These are phyloP conservation scores for Esox niger DNA, from an alignment of 2,113 vertebrate genomes.

Conservation along the genomic window DNA sequence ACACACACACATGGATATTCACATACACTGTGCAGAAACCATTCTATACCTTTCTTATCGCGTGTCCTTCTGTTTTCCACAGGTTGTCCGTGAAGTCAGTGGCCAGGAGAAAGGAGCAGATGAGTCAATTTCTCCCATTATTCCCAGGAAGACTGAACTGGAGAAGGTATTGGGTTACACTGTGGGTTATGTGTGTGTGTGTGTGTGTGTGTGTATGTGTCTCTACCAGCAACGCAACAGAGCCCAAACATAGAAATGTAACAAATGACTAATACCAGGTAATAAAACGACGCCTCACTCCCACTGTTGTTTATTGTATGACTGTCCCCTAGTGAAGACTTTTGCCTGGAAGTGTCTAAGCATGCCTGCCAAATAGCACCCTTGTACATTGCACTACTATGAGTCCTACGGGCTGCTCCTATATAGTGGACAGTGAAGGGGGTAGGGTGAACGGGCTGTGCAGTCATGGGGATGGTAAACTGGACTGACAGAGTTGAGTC, in stretches of 20 bases:
- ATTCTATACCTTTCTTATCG: too few species aligned
- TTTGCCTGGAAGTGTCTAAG: too few species aligned
- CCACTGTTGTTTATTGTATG: neutral
- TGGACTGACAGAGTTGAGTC: slow-evolving; percentile 19
- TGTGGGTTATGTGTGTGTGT: slow-evolving; percentile 3
- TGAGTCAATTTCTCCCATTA: slow-evolving; percentile 76
- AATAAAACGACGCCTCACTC: neutral
- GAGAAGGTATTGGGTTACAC: slow-evolving; percentile 84
- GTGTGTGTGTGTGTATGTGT: slow-evolving; percentile 14
- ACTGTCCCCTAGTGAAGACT: neutral
- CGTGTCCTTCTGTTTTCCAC: too few species aligned
- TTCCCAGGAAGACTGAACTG: slow-evolving; percentile 80
- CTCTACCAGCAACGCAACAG: neutral
- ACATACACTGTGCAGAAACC: too few species aligned
- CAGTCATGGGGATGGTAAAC: neutral
- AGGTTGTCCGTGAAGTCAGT: slow-evolving; percentile 90
- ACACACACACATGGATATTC: too few species aligned
- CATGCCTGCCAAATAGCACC: too few species aligned
- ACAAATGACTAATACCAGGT: neutral
- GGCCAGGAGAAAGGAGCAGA: slow-evolving; percentile 65
- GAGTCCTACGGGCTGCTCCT: too few species aligned
- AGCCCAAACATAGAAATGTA: neutral
- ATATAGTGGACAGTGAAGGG: too few species aligned
- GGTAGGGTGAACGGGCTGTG: slow-evolving; percentile 15
- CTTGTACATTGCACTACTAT: too few species aligned